Base-by-base conservation (phyloP, 2,888 invertebrate species). In the Apantesis nais region DNA sequence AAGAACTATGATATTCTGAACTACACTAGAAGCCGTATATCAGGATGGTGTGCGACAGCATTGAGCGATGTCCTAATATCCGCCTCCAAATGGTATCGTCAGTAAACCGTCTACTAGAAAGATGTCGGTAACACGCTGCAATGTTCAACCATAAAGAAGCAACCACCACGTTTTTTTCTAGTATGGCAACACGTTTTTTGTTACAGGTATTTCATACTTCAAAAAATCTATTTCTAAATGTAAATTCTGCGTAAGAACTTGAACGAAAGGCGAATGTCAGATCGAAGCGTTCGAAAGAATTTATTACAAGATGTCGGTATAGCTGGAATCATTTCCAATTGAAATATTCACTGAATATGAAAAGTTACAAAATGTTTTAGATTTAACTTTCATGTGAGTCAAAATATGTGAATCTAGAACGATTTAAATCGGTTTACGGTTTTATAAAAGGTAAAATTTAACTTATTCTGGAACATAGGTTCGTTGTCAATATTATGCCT, bases 21-120 rank as follows among this genome's bases (percentile, higher is more conserved):
- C 68, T 73, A 65, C 74, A 71, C 77, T 70, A 74, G 71, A 76
- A 78, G 70, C 80, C 82, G 82, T 91, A 88, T 86, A 90, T 91
- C 90, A 90, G 80, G 81, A 83, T 77, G 72, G 81, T 75, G 76
- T 69, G 78, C 83, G 88, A 86, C 88, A 88, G 87, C 87, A 85
- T 85, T 93, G 93, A 93, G 86, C 87, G 92, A 93, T 93, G 89
- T 85, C 86, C 88, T 90, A 92, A 93, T 93, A 93, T 93, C 93
- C 93, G 92, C 87, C 79, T 79, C 83, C 88, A 86, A 92, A 92
- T 90, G 84, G 89, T 83, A 84, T 81, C 82, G 80, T 74, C 78
- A 81, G 80, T 77, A 77, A 81, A 62, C 61, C 52, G 44, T 68
- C 64, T 67, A 41, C 64, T 60, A 11, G 55, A 67, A 66, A 66